These are phyloP conservation scores for Apis cerana DNA, from an alignment of 1,140 invertebrate species.

Conservation along the genomic window DNA sequence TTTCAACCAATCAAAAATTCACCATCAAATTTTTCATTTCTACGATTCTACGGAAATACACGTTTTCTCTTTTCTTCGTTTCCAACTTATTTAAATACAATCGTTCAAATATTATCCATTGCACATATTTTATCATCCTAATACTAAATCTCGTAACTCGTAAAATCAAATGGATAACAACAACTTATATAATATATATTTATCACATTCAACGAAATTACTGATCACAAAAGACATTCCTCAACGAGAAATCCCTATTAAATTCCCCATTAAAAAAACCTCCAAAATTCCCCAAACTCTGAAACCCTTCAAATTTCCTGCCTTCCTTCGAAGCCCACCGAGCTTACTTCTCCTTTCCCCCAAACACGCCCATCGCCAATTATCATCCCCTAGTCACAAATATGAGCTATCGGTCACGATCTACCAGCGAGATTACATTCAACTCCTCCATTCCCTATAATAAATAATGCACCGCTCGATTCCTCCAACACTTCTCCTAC, in stretches of 20 bases:
- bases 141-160: no score
- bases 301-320: neutral
- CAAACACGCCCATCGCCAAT: neutral
- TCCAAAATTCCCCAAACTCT: neutral
- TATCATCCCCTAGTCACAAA: conserved; percentile 21
- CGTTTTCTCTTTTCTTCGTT: neutral
- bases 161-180: no score
- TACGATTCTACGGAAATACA: neutral
- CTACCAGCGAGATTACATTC: conserved; percentile 38
- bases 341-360: no score
- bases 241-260: no score
- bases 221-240: no score
- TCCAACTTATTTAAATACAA: no score
- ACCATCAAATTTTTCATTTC: neutral
- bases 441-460: conserved; percentile 8
- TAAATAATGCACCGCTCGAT: conserved; percentile 65
- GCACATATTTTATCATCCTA: no score
- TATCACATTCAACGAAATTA: no score
- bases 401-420: conserved; percentile 36
- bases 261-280: neutral
- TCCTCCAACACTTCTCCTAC: neutral
- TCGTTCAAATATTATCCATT: no score
- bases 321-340: neutral
- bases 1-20: neutral
- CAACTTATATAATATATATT: no score